A percentile compares a stretch with the other conserved stretches of the same genome.
phyloP scores from a whole-genome alignment of 2,888 invertebrate species.

The Diaphora mendica region DNA sequence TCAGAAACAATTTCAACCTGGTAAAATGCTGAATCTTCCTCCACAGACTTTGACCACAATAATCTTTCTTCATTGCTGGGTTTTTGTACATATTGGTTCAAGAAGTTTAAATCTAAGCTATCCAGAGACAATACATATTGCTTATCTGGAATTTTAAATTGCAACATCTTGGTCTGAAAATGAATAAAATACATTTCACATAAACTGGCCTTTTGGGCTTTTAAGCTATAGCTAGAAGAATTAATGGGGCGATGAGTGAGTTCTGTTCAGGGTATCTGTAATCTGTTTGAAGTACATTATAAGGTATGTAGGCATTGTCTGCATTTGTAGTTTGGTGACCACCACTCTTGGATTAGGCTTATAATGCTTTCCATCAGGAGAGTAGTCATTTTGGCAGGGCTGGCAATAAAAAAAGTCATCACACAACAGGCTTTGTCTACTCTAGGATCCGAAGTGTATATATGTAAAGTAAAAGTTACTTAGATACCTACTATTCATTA shows the following conservation, averaged over 20 bases:
- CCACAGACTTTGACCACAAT: conserved; percentile 26
- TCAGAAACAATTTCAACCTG: conserved; percentile 15
- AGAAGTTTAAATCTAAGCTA: conserved; percentile 19
- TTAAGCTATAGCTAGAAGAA: no score
- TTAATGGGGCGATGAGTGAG: no score
- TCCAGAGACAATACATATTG: conserved; percentile 25
- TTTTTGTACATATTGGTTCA: conserved; percentile 16
- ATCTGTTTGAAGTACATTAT: no score
- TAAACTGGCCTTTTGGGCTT: background rate
- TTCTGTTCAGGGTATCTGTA: no score
- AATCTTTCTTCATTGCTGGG: background rate
- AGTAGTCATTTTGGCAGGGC: no score
- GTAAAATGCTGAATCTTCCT: conserved; percentile 24
- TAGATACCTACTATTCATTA: background rate
- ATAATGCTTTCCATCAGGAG: no score
- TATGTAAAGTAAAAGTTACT: no score
- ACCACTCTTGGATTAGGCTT: no score
- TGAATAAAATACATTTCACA: background rate
- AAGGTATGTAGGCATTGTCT: no score
- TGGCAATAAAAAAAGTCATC: no score
- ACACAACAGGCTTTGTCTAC: no score
- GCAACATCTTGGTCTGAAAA: conserved; percentile 18
- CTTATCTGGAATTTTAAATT: background rate
- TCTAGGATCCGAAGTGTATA: background rate
- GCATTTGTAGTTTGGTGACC: no score